Conservation (phyloP, 2,888 invertebrate genomes). For the Scrobipalpa costella region DNA sequence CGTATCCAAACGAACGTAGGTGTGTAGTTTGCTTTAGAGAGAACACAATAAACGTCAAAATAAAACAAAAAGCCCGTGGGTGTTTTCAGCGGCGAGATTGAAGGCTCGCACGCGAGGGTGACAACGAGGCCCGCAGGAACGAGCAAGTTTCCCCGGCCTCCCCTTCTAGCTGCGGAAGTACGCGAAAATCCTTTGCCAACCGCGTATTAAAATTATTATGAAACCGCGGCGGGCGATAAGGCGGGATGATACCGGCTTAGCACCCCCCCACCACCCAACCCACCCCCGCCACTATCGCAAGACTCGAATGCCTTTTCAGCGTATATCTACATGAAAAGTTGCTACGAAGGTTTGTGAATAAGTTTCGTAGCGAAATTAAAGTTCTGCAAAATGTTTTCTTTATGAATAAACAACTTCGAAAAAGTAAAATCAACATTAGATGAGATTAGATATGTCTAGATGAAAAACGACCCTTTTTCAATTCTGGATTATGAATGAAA, state of each 20-base stretch:
- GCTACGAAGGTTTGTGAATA: conserved; percentile 63
- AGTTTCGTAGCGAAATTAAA: conserved; percentile 40
- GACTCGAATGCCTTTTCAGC: conserved; percentile 68
- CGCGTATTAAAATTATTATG: conserved; percentile 79
- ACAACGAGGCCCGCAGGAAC: conserved; percentile 57
- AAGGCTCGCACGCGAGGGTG: conserved; percentile 66
- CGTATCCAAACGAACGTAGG: conserved; percentile 1
- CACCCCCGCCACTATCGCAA: conserved; percentile 63
- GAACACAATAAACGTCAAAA: conserved; percentile 53
- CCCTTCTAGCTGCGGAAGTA: conserved; percentile 40
- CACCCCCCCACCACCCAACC: conserved; percentile 40
- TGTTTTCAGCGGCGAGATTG: conserved; percentile 63
- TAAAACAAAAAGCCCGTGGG: conserved; percentile 62
- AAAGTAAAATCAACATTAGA: no score
- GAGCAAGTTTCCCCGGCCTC: conserved; percentile 47
- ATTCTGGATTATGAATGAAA: no score
- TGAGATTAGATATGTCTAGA: no score
- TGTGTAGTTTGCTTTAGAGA: conserved; percentile 26
- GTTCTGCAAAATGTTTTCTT: neutral
- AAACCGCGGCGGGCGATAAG: conserved; percentile 57
- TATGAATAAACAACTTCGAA: neutral
- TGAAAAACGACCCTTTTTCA: no score
- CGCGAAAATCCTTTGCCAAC: conserved; percentile 33
- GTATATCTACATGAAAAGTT: conserved; percentile 68
- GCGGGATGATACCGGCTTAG: conserved; percentile 42